Conservation (phyloP, 2,797 vertebrate genomes). For the Alfaro cultratus region DNA sequence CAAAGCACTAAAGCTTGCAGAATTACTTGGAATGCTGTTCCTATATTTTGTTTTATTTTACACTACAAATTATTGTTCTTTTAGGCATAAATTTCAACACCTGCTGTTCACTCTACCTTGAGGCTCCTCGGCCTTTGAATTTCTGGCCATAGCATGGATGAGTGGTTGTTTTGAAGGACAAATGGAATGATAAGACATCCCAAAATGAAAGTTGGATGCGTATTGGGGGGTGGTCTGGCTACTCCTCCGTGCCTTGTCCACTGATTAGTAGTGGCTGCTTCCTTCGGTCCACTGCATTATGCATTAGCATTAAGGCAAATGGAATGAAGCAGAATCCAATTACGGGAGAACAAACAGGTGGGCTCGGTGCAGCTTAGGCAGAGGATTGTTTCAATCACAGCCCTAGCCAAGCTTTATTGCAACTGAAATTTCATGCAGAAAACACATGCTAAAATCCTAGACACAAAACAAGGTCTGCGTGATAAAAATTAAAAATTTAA, state of each 20-base stretch:
- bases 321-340: constrained; percentile 82
- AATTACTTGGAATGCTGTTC: not conserved
- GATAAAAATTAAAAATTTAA: constrained; percentile 42
- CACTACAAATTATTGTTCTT: constrained; percentile 63
- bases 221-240: constrained; percentile 56
- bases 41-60: not conserved
- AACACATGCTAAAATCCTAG: constrained; percentile 70
- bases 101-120: constrained; percentile 74
- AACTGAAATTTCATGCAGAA: constrained; percentile 76
- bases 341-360: constrained; percentile 81
- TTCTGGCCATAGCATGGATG: constrained; percentile 62
- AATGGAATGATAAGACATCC: constrained; percentile 57
- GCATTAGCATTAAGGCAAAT: constrained; percentile 80
- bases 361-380: constrained; percentile 74
- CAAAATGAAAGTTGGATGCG: constrained; percentile 19
- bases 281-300: constrained; percentile 75
- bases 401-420: constrained; percentile 64
- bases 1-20: not conserved
- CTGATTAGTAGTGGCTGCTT: constrained; percentile 69
- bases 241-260: constrained; percentile 68
- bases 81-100: constrained; percentile 68
- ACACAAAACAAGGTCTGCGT: constrained; percentile 40
- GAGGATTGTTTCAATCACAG: constrained; percentile 79
- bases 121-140: constrained; percentile 46
- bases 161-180: constrained; percentile 71